Evolutionary conservation across 2,797 vertebrate species (phyloP).

Genomic region (Platyrinchus mystaceus): DNA sequence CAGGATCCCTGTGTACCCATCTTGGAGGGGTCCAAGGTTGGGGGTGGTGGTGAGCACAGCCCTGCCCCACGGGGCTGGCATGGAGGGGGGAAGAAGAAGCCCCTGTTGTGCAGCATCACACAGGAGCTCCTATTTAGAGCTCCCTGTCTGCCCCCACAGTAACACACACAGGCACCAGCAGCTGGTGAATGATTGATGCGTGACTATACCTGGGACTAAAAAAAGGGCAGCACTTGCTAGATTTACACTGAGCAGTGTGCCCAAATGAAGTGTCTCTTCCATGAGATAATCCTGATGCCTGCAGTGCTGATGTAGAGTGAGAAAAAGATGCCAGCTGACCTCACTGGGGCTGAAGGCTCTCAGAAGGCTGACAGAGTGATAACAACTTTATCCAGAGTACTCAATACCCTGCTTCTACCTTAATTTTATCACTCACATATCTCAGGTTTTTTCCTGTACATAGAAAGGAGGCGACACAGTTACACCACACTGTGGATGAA

Average conservation of each 20-base stretch:
- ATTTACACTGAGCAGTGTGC: neutral
- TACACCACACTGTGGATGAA: neutral
- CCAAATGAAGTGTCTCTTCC: neutral
- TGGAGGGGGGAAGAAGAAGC: neutral
- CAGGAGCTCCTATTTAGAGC: neutral
- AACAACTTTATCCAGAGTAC: neutral
- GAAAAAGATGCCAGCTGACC: neutral
- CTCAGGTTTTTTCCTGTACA: neutral
- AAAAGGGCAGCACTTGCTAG: neutral
- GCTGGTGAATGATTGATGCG: fast-evolving
- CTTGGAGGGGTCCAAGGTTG: fast-evolving
- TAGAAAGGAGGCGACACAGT: neutral
- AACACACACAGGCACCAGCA: neutral
- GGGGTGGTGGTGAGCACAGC: neutral
- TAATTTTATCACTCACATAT: neutral
- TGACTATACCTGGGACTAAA: neutral
- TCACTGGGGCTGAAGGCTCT: neutral
- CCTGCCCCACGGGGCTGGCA: fast-evolving
- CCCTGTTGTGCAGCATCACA: fast-evolving
- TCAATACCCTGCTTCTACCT: neutral
- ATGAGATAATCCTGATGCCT: neutral
- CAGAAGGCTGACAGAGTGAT: neutral
- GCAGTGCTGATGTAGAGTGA: neutral
- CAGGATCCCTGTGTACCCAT: neutral
- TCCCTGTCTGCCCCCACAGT: neutral